Evolutionary conservation across 1,140 invertebrate genomes (phyloP).

Genomic region (Saccostrea cuccullata): DNA sequence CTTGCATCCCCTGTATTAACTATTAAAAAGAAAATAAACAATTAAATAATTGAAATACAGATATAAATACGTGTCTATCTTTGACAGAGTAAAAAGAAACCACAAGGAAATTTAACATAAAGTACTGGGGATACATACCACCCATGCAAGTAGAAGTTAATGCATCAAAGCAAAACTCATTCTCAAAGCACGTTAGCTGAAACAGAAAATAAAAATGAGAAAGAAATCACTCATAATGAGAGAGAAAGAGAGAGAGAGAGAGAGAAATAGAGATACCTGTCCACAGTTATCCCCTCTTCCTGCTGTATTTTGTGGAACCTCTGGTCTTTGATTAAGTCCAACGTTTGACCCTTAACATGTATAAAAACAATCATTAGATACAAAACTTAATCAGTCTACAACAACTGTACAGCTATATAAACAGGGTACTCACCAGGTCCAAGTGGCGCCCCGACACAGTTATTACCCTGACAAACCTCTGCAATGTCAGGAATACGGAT

Average conservation of each 20-base stretch:
- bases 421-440: not conserved
- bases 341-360: not conserved
- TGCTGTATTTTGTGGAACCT: not conserved
- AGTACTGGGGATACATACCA: not conserved
- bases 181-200: constrained; percentile 6
- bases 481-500: not conserved
- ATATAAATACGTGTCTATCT: too few relatives aligned
- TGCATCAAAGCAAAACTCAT: constrained; percentile 7
- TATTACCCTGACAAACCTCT: not conserved
- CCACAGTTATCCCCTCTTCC: constrained; percentile 33
- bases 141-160: not conserved
- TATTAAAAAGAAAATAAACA: not conserved
- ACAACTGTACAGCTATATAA: not conserved
- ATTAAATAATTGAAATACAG: too few relatives aligned
- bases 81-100: too few relatives aligned
- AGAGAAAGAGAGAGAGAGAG: not conserved
- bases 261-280: not conserved
- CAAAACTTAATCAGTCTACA: not conserved
- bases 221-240: not conserved
- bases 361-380: not conserved
- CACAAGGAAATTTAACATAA: too few relatives aligned
- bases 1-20: constrained; percentile 15
- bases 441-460: constrained; percentile 13
- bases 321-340: not conserved
- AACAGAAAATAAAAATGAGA: not conserved